A percentile compares a stretch with the other conserved stretches of the same genome.
Evolutionary conservation across 2,113 vertebrate genomes (phyloP).

Genomic region (Manacus vitellinus): DNA sequence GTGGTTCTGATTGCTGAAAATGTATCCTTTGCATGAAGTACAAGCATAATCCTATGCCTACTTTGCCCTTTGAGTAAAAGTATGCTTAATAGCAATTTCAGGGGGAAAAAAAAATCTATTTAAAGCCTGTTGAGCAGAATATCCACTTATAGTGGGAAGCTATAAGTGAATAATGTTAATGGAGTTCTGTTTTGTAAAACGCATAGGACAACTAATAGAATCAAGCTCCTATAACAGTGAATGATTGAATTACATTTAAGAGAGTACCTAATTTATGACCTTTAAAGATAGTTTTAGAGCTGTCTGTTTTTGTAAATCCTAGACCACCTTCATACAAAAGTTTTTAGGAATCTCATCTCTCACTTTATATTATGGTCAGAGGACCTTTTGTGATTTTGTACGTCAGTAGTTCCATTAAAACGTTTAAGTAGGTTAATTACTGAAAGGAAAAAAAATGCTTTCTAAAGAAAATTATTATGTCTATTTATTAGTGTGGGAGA

Average conservation of each 20-base stretch:
- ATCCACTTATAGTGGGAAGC: conserved; percentile 53
- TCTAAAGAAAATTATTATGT: conserved; percentile 12
- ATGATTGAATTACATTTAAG: conserved; percentile 57
- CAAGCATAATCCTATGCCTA: conserved; percentile 68
- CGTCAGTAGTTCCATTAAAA: conserved; percentile 21
- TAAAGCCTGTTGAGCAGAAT: conserved; percentile 66
- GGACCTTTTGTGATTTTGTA: not conserved
- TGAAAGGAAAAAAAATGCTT: conserved; percentile 7
- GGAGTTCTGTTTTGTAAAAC: conserved; percentile 64
- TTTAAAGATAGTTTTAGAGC: conserved; percentile 39
- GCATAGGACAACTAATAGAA: conserved; percentile 52
- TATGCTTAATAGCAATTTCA: conserved; percentile 72
- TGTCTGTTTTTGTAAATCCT: conserved; percentile 6
- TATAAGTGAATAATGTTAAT: conserved; percentile 54
- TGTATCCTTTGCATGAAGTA: conserved; percentile 66
- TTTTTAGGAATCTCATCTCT: not conserved
- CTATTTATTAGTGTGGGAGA: conserved; percentile 1
- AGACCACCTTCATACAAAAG: not conserved
- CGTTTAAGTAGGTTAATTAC: conserved; percentile 49
- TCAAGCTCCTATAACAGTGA: conserved; percentile 29
- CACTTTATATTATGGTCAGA: not conserved
- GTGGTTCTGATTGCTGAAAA: conserved; percentile 72
- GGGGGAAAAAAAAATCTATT: conserved; percentile 33
- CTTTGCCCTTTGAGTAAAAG: conserved; percentile 75
- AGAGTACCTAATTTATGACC: conserved; percentile 50